Conservation (phyloP, 30 jellyfish, hydroid and myxozoan species). For the Hydractinia symbiolongicarpus region DNA sequence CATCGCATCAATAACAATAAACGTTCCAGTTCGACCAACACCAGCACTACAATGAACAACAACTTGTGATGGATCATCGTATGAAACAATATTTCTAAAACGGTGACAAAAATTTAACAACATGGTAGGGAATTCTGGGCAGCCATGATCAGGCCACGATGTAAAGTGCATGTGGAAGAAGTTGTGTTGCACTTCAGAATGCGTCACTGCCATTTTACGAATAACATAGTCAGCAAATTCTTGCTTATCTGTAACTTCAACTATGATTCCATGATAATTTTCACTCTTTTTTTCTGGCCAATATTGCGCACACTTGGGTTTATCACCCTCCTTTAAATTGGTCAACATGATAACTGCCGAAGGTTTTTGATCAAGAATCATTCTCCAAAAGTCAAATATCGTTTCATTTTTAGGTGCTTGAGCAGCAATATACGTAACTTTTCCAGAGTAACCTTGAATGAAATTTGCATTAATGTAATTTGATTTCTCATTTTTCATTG, state of each 20-base stretch:
- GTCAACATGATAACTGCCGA: slow-evolving; percentile 24
- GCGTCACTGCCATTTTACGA: slow-evolving; percentile 36
- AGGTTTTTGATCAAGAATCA: slow-evolving; percentile 24
- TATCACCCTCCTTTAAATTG: slow-evolving; percentile 5
- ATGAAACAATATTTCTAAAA: slow-evolving; percentile 49
- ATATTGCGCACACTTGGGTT: slow-evolving; percentile 66
- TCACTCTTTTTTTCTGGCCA: slow-evolving; percentile 74
- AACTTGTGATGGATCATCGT: slow-evolving; percentile 57
- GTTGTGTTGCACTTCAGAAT: background rate
- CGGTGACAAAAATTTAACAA: slow-evolving; percentile 72
- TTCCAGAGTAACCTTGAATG: slow-evolving; percentile 7
- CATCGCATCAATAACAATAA: slow-evolving; percentile 67
- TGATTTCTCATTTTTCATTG: slow-evolving; percentile 4
- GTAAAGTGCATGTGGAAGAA: slow-evolving; percentile 73
- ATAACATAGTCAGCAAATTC: slow-evolving; percentile 74
- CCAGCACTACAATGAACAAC: slow-evolving; percentile 98
- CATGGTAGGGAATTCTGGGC: slow-evolving; percentile 82
- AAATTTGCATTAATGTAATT: slow-evolving; percentile 24
- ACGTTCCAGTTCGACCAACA: slow-evolving; percentile 94
- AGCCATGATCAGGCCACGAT: slow-evolving; percentile 97
- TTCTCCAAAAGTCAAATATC: slow-evolving; percentile 27
- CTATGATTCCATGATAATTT: slow-evolving; percentile 75
- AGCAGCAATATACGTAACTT: slow-evolving; percentile 12
- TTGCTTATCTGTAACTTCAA: slow-evolving; percentile 46
- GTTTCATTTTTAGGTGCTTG: slow-evolving; percentile 35